Conservation (phyloP, 1,140 invertebrate genomes). For the Scylla paramamosain region DNA sequence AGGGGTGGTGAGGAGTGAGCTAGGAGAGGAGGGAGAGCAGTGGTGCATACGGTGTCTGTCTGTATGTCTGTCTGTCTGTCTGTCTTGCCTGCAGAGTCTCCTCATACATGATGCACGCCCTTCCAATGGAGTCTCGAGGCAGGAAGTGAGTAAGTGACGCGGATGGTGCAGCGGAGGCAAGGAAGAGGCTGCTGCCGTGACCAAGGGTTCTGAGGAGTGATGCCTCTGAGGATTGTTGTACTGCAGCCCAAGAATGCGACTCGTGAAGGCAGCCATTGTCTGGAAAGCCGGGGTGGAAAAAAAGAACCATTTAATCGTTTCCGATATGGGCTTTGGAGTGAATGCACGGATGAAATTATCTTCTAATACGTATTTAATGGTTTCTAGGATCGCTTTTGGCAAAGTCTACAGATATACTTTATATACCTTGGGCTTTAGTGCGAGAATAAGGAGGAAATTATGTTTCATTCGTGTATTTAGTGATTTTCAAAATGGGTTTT, state of each 20-base stretch:
- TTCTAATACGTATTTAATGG: too few relatives aligned
- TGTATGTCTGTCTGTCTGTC: neutral
- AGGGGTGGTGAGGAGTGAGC: neutral
- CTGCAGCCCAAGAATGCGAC: neutral
- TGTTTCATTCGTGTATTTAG: too few relatives aligned
- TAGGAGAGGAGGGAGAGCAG: neutral
- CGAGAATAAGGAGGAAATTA: too few relatives aligned
- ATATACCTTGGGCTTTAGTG: too few relatives aligned
- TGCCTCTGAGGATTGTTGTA: conserved; percentile 10
- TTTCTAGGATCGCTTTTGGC: too few relatives aligned
- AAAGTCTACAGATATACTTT: too few relatives aligned
- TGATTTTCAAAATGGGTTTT: too few relatives aligned
- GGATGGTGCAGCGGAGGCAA: neutral
- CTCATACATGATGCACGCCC: neutral
- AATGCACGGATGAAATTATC: too few relatives aligned
- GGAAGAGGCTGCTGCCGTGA: neutral
- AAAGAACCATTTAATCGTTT: neutral
- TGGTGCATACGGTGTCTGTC: neutral
- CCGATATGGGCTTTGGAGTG: too few relatives aligned
- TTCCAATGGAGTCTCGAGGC: neutral
- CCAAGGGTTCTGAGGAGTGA: neutral
- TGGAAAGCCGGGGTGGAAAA: neutral
- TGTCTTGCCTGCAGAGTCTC: neutral
- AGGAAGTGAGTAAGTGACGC: conserved; percentile 2
- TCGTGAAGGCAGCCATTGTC: neutral